phyloP scores from a whole-genome alignment of 2,113 vertebrate genomes.

The Chaetodon trifascialis region DNA sequence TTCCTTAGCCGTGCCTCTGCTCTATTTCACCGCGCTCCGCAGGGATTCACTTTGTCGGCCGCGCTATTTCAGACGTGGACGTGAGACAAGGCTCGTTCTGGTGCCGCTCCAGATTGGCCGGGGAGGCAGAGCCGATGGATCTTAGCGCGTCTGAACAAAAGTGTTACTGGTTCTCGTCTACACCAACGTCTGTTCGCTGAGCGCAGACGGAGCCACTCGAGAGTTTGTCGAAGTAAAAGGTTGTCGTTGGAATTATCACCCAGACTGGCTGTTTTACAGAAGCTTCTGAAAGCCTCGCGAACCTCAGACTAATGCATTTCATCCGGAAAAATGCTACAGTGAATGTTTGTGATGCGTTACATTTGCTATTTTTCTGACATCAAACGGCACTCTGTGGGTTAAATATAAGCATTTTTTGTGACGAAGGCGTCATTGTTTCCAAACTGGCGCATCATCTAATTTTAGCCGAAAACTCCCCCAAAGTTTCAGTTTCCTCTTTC shows the following conservation, averaged over 20 bases:
- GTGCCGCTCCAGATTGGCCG: slow-evolving; percentile 60
- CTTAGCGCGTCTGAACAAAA: slow-evolving; percentile 43
- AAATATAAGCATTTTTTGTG: neutral
- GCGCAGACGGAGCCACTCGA: slow-evolving; percentile 32
- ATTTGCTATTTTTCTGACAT: neutral
- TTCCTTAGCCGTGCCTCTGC: slow-evolving; percentile 52
- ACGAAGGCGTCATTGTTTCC: slow-evolving; percentile 10
- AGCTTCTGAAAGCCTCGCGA: neutral
- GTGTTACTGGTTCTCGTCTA: slow-evolving; percentile 58
- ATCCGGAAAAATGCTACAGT: neutral
- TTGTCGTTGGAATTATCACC: slow-evolving; percentile 22
- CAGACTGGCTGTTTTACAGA: slow-evolving; percentile 22
- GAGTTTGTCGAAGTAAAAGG: slow-evolving; percentile 49
- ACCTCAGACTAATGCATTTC: neutral
- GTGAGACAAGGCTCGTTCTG: slow-evolving; percentile 53
- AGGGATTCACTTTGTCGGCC: slow-evolving; percentile 60
- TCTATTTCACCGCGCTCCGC: slow-evolving; percentile 59
- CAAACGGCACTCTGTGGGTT: neutral
- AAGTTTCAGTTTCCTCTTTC: neutral
- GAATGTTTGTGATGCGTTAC: too few species aligned
- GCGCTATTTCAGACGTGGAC: slow-evolving; percentile 67
- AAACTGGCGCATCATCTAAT: neutral
- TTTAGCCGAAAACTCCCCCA: slow-evolving; percentile 6
- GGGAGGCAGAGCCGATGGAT: slow-evolving; percentile 41
- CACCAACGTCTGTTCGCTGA: slow-evolving; percentile 55